These are phyloP conservation scores for Stenotaenia linearis DNA, from an alignment of 2,888 invertebrate species.

Conservation along the genomic window DNA sequence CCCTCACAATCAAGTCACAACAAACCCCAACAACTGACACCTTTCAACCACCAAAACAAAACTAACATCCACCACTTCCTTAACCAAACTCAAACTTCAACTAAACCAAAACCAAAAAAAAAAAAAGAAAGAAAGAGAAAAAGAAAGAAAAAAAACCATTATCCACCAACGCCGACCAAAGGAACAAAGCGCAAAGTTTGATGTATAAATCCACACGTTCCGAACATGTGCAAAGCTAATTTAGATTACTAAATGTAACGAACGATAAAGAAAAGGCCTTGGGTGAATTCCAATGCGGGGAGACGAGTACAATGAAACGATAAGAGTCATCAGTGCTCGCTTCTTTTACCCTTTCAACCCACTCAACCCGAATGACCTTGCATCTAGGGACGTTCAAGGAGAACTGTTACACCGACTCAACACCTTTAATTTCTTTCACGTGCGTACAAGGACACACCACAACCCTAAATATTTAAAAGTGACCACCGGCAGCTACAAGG, in stretches of 20 bases:
- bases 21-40: too few relatives aligned
- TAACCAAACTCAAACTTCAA: too few relatives aligned
- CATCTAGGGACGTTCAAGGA: not conserved
- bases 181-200: not conserved
- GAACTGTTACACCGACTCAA: not conserved
- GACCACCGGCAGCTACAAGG: not conserved
- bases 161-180: not conserved
- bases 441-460: not conserved
- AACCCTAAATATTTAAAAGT: not conserved
- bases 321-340: not conserved
- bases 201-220: not conserved
- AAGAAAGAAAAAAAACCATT: too few relatives aligned
- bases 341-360: not conserved
- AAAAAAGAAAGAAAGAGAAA: too few relatives aligned
- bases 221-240: not conserved
- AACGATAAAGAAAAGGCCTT: not conserved
- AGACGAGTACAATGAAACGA: not conserved
- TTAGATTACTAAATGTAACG: not conserved
- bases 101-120: too few relatives aligned
- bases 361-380: not conserved
- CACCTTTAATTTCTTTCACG: not conserved
- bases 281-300: not conserved
- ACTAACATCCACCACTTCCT: too few relatives aligned
- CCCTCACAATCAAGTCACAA: too few relatives aligned
- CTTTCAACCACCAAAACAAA: too few relatives aligned